phyloP scores from a whole-genome alignment of 2,888 invertebrate species.

The Anarsia innoxiella region DNA sequence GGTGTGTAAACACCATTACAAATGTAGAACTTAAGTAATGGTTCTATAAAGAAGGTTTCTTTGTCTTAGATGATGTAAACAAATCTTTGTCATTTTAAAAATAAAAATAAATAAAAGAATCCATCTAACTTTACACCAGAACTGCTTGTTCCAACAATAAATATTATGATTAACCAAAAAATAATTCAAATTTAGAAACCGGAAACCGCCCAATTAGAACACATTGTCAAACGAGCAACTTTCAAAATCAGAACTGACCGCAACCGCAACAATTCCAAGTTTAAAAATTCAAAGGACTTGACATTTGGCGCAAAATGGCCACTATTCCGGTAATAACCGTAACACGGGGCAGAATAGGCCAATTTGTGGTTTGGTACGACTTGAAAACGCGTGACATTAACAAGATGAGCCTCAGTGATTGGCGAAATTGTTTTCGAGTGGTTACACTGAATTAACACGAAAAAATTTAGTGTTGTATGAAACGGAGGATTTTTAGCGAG shows the following conservation, averaged over 20 bases:
- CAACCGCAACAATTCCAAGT: conserved; percentile 28
- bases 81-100: too few relatives aligned
- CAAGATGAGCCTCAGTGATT: conserved; percentile 50
- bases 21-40: too few relatives aligned
- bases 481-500: too few relatives aligned
- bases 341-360: conserved; percentile 41
- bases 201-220: conserved; percentile 41
- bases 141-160: too few relatives aligned
- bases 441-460: conserved; percentile 44
- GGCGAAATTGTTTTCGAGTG: conserved; percentile 56
- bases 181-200: conserved; percentile 6
- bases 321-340: conserved; percentile 31
- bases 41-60: too few relatives aligned
- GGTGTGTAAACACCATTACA: too few relatives aligned
- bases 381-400: conserved; percentile 46
- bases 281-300: conserved; percentile 37
- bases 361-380: conserved; percentile 43
- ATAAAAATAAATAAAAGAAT: too few relatives aligned
- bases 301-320: conserved; percentile 39
- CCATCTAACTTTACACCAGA: neutral
- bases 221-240: conserved; percentile 53
- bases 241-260: conserved; percentile 24
- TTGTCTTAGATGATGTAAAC: too few relatives aligned
- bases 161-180: neutral
- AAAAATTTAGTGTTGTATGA: too few relatives aligned